Percentiles rank a stretch among this genome's conserved stretches.
Evolutionary conservation across 2,797 vertebrate genomes (phyloP).

Genomic region (Sebastes minor): DNA sequence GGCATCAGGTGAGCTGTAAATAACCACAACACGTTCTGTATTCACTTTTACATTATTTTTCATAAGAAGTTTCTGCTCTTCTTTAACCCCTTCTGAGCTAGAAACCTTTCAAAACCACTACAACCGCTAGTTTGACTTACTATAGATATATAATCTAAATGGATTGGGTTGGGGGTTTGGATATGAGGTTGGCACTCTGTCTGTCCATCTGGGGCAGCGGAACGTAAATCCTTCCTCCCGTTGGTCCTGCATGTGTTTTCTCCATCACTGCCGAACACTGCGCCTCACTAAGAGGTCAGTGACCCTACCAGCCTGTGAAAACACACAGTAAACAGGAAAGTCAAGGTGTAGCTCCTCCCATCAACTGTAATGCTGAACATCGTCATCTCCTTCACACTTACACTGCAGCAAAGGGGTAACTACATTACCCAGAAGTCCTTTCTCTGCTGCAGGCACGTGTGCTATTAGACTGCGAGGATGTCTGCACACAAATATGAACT

Average conservation of each 20-base stretch:
- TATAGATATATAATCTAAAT: not conserved
- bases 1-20: not conserved
- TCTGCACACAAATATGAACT: not conserved
- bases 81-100: not conserved
- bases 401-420: not conserved
- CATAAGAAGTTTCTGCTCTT: not conserved
- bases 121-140: not conserved
- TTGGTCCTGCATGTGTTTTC: constrained; percentile 51
- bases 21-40: not conserved
- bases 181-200: not conserved
- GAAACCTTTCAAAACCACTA: not conserved
- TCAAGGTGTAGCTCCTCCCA: not conserved
- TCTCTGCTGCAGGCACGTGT: not conserved
- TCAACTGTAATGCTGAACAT: not conserved
- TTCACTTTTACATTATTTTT: not conserved
- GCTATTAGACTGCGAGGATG: not conserved
- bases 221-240: constrained; percentile 28
- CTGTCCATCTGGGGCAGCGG: not conserved
- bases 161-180: too few relatives aligned
- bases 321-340: constrained; percentile 8
- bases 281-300: constrained; percentile 46
- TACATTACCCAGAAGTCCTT: constrained; percentile 33
- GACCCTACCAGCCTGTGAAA: constrained; percentile 47
- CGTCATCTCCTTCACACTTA: not conserved
- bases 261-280: constrained; percentile 26